Conservation (phyloP, 1,140 invertebrate species). For the Drosophila busckii region DNA sequence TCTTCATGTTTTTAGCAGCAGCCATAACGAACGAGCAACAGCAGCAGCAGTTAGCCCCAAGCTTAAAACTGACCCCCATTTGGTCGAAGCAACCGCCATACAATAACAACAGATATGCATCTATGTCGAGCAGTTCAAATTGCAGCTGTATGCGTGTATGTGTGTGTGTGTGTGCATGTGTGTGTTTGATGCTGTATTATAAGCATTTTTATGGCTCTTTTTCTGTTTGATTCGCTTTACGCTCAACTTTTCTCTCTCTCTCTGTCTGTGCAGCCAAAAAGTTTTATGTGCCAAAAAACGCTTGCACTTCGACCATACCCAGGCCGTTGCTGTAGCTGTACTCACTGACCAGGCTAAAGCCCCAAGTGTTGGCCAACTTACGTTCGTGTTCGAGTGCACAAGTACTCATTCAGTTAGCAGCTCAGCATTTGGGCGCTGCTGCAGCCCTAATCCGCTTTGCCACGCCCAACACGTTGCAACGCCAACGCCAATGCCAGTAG, state of each 20-base stretch:
- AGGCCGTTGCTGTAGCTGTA: no score
- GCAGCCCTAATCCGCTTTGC: conserved; percentile 61
- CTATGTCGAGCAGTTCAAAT: conserved; percentile 17
- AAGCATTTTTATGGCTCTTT: conserved; percentile 33
- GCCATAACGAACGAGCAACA: conserved; percentile 12
- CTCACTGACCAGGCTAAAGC: conserved; percentile 6
- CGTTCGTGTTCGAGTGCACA: conserved; percentile 17
- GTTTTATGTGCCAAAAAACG: conserved; percentile 33
- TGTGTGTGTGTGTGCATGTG: conserved; percentile 4
- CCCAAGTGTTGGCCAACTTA: conserved; percentile 51
- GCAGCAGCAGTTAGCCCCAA: conserved; percentile 23
- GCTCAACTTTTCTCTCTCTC: conserved; percentile 10
- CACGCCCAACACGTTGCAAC: conserved; percentile 30
- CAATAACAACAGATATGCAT: conserved; percentile 43
- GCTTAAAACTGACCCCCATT: conserved; percentile 57
- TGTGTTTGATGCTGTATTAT: conserved; percentile 19
- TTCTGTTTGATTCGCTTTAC: conserved; percentile 24
- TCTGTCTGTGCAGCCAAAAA: conserved; percentile 1
- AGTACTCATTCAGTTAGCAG: neutral
- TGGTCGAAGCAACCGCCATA: conserved; percentile 28
- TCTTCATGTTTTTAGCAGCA: conserved; percentile 27
- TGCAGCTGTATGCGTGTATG: neutral
- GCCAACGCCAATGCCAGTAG: neutral
- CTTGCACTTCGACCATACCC: conserved; percentile 39
- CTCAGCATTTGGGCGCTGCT: neutral